phyloP scores from a whole-genome alignment of 2,797 vertebrate species.

The Coreius guichenoti region DNA sequence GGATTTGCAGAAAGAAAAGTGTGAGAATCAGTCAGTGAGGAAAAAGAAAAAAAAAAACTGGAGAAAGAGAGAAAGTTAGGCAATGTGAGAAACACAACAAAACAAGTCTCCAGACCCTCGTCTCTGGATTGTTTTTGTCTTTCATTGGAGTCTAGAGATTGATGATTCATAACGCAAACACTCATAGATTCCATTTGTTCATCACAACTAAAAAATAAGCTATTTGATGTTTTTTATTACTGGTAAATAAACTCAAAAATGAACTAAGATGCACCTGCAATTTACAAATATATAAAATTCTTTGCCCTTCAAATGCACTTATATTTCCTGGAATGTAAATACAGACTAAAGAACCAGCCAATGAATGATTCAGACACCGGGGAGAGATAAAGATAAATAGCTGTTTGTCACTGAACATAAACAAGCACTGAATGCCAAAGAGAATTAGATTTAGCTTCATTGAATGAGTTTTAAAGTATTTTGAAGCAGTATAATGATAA shows the following conservation, averaged over 20 bases:
- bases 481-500: background rate
- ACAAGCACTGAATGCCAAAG: background rate
- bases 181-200: background rate
- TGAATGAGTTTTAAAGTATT: background rate
- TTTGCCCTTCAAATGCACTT: background rate
- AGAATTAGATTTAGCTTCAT: background rate
- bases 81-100: background rate
- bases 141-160: background rate
- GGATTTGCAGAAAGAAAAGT: background rate
- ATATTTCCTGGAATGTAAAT: background rate
- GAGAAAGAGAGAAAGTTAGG: slow-evolving; percentile 5
- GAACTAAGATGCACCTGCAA: background rate
- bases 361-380: slow-evolving; percentile 6
- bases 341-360: background rate
- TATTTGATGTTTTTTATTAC: background rate
- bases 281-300: background rate
- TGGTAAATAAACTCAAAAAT: background rate
- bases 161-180: background rate
- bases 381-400: background rate
- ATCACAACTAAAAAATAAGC: background rate
- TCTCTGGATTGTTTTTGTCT: background rate
- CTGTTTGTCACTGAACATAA: background rate
- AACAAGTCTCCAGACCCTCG: slow-evolving; percentile 1
- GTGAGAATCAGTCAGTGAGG: background rate
- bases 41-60: no score